These are phyloP conservation scores for Borostomias antarcticus DNA, from an alignment of 2,797 vertebrate species.

Conservation along the genomic window DNA sequence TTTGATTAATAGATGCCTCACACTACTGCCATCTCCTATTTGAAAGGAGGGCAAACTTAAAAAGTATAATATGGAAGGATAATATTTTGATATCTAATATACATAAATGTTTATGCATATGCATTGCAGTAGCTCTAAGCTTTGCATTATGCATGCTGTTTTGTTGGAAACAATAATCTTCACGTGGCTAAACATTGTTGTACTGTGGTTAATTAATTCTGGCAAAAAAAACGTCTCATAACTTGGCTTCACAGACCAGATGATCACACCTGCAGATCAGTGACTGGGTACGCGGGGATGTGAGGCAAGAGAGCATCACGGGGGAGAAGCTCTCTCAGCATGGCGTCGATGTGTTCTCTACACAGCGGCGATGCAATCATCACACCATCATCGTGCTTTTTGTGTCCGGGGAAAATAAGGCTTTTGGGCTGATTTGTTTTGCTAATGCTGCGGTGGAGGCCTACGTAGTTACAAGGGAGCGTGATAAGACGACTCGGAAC, in stretches of 20 bases:
- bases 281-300: conserved; percentile 21
- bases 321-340: conserved; percentile 38
- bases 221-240: not conserved
- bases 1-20: conserved; percentile 58
- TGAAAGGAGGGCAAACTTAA: conserved; percentile 60
- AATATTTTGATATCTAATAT: too few relatives aligned
- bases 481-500: conserved; percentile 33
- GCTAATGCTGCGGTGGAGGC: conserved; percentile 42
- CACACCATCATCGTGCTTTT: conserved; percentile 44
- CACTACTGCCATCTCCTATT: conserved; percentile 41
- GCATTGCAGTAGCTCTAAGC: not conserved
- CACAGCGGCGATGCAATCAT: conserved; percentile 31
- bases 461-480: conserved; percentile 24
- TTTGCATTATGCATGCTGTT: too few relatives aligned
- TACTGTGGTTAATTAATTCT: conserved; percentile 7
- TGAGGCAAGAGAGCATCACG: conserved; percentile 18
- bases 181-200: not conserved
- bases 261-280: conserved; percentile 20
- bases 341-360: conserved; percentile 43
- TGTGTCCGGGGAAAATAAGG: conserved; percentile 25
- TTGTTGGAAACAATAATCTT: not conserved
- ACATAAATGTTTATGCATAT: too few relatives aligned
- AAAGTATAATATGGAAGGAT: too few relatives aligned
- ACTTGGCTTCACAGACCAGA: not conserved
- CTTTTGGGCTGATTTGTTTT: conserved; percentile 53